Conservation (phyloP, 2,113 vertebrate genomes). For the Bolborhynchus lineola region DNA sequence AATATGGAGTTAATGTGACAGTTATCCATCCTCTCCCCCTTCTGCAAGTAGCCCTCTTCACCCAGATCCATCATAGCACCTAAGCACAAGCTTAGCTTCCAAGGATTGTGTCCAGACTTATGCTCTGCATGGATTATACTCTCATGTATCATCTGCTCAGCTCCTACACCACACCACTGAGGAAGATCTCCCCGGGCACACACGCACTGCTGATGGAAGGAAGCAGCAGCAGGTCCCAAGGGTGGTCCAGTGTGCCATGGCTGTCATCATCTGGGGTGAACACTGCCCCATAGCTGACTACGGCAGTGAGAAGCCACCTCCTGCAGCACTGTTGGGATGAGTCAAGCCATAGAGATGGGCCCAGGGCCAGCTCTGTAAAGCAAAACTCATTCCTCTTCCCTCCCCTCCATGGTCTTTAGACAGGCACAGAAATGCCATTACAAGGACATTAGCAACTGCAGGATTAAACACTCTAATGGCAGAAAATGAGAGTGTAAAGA, state of each 20-base stretch:
- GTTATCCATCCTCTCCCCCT: not conserved
- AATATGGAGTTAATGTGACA: not conserved
- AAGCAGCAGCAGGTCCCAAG: accelerated
- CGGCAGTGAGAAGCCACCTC: not conserved
- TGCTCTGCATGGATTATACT: not conserved
- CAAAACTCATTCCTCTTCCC: not conserved
- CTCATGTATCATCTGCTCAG: not conserved
- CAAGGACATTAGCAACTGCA: slow-evolving; percentile 48
- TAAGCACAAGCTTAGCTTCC: not conserved
- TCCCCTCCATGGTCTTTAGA: not conserved
- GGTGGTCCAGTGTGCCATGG: not conserved
- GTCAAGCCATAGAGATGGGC: not conserved
- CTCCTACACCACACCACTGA: accelerated
- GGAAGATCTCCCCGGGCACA: not conserved
- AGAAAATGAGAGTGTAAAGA: slow-evolving; percentile 61
- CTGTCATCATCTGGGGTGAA: not conserved
- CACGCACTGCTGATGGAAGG: accelerated
- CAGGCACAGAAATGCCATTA: slow-evolving; percentile 47
- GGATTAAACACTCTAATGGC: slow-evolving; percentile 52
- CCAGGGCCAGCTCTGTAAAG: not conserved
- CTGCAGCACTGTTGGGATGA: accelerated
- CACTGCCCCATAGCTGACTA: not conserved
- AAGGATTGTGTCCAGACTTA: not conserved
- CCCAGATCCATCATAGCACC: not conserved
- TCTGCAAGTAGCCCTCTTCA: not conserved